Conservation (phyloP, 2,888 invertebrate genomes). For the Falcaria lacertinaria region DNA sequence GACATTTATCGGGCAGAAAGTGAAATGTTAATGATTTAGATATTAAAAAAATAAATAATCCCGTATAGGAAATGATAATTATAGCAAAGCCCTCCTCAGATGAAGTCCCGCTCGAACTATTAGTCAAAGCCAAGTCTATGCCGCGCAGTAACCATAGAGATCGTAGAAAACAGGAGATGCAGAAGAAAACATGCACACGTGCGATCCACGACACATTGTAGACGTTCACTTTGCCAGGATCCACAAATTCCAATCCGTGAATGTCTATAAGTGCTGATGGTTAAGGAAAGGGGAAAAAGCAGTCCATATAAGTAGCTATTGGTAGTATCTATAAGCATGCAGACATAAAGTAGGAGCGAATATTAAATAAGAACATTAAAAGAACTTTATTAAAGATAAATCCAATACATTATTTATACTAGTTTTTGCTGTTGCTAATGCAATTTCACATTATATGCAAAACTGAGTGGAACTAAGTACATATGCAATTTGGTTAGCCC, state of each 20-base stretch:
- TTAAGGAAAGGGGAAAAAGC: conserved; percentile 51
- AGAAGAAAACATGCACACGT: conserved; percentile 72
- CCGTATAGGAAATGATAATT: conserved; percentile 38
- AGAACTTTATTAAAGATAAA: conserved; percentile 11
- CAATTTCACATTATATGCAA: conserved; percentile 23
- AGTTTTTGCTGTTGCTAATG: conserved; percentile 23
- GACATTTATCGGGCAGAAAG: conserved; percentile 66
- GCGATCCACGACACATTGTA: conserved; percentile 52
- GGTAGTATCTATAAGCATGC: conserved; percentile 65
- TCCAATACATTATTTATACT: conserved; percentile 16
- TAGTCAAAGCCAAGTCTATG: conserved; percentile 74
- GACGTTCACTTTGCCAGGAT: conserved; percentile 35
- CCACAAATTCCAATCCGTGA: conserved; percentile 27
- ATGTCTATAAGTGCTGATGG: conserved; percentile 43
- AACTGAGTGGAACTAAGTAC: not conserved
- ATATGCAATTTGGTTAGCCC: conserved; percentile 32
- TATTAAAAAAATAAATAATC: conserved; percentile 35
- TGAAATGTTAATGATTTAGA: conserved; percentile 27
- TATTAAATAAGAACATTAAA: conserved; percentile 24
- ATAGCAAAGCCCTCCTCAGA: conserved; percentile 60
- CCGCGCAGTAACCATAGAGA: conserved; percentile 81
- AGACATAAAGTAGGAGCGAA: conserved; percentile 75
- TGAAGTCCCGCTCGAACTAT: conserved; percentile 66
- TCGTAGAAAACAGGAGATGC: conserved; percentile 76
- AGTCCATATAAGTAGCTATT: no score